These are phyloP conservation scores for Idris sp. DNA, from an alignment of 1,140 invertebrate species.

Conservation along the genomic window DNA sequence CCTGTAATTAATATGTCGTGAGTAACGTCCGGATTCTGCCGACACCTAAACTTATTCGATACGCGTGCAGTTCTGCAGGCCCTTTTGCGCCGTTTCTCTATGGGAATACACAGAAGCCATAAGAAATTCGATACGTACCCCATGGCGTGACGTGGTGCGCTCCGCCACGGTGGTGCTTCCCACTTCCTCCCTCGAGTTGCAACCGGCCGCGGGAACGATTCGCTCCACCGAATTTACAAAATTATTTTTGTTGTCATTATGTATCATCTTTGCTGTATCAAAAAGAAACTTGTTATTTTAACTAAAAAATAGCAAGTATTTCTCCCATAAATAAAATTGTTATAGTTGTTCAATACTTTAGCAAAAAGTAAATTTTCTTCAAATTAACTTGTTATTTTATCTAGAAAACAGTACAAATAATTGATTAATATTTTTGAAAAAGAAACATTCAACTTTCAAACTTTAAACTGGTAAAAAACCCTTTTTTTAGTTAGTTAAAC, in stretches of 20 bases:
- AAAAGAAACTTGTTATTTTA: too few species aligned
- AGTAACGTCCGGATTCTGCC: conserved; percentile 54
- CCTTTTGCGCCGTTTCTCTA: conserved; percentile 62
- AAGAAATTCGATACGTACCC: conserved; percentile 77
- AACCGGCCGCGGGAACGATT: conserved; percentile 50
- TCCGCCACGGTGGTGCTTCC: conserved; percentile 76
- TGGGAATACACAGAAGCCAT: conserved; percentile 78
- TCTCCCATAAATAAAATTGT: too few species aligned
- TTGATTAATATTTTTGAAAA: too few species aligned
- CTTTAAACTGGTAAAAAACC: too few species aligned
- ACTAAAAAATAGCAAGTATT: too few species aligned
- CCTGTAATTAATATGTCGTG: conserved; percentile 75
- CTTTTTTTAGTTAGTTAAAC: too few species aligned
- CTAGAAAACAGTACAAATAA: too few species aligned
- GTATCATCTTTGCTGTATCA: neutral
- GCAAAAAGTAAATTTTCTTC: too few species aligned
- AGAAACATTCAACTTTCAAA: too few species aligned
- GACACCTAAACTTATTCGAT: conserved; percentile 61
- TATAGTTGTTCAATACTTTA: too few species aligned
- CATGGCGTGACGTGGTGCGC: conserved; percentile 68
- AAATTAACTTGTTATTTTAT: too few species aligned
- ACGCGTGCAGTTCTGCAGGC: conserved; percentile 58
- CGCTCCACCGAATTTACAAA: conserved; percentile 46
- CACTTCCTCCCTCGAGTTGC: conserved; percentile 75
- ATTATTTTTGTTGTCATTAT: conserved; percentile 16